Evolutionary conservation across 2,888 invertebrate genomes (phyloP), one percentile per base, ranked within the genome.

Genomic region (Mactromeris polynyma): DNA sequence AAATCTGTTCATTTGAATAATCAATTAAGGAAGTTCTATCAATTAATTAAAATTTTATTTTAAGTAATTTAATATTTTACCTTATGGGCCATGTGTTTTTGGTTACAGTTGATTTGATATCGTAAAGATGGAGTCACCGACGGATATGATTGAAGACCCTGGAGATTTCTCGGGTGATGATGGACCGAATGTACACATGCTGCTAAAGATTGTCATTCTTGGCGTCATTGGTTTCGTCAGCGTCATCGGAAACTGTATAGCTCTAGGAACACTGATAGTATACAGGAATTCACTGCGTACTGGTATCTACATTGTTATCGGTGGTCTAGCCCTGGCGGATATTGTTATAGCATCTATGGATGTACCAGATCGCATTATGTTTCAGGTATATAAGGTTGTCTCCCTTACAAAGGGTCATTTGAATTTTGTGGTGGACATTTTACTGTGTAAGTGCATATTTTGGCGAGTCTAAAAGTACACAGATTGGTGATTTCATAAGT

Each of bases 181-280:
- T 11, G 85, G 84, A 21, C 86, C 90, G n/a, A 82, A 89, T 84
- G 89, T 90, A 14, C 91, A 93, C 69, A 88, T 90, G 38, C 89
- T 95, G 77, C 92, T 94, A 26, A 93, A 93, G 80, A 91, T 93
- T 64, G 94, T 95, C 73, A 83, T 95, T 26, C 90, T 95, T 83
- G 93, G 94, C 2, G 88, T 95, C 19, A 94, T 95, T 21, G 95
- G 94, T 9, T 80, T 95, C 33, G 94, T 95, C 0, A 95, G 95
- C 14, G 83, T 95, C 17, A 83, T 94, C 6, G 95, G 95, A 19
- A 95, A 95, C 88, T 31, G 88, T 19, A 93, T 95, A n/a, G 93
- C 95, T 81, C 88, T 95, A 9, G 93, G 94, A 0, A 93, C 95
- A 1, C 89, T 95, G 46, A 82, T 94, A 38, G 77, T 86, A 14